Percentiles rank a stretch among this genome's conserved stretches.
Evolutionary conservation across 1,140 invertebrate genomes (phyloP).

Genomic region (Drosophila jambulina): DNA sequence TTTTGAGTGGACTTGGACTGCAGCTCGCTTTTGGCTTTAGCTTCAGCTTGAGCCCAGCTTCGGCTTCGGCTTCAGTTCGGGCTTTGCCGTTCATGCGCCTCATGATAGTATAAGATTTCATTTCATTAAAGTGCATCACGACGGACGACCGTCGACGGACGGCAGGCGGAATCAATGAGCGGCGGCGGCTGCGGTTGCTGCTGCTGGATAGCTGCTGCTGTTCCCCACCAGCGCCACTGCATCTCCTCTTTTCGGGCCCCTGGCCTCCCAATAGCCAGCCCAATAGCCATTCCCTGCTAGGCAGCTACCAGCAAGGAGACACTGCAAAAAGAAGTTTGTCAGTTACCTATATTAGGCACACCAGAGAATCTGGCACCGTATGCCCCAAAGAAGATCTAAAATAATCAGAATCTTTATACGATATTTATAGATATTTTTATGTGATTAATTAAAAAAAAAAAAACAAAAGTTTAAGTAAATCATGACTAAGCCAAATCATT

Average conservation of each 20-base stretch:
- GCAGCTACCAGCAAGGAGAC: constrained; percentile 40
- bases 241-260: constrained; percentile 1
- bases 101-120: constrained; percentile 84
- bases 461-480: too few relatives aligned
- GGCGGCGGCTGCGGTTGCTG: constrained; percentile 37
- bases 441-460: not conserved
- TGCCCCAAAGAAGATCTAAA: too few relatives aligned
- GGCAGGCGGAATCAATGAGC: constrained; percentile 77
- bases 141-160: constrained; percentile 63
- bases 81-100: constrained; percentile 67
- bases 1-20: constrained; percentile 70
- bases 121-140: constrained; percentile 84
- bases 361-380: not conserved
- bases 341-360: not conserved
- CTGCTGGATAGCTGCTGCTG: constrained; percentile 53
- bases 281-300: constrained; percentile 39
- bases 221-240: not conserved
- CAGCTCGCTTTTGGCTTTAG: constrained; percentile 32
- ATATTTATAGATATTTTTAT: not conserved
- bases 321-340: not conserved
- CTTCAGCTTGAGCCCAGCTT: not conserved
- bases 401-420: not conserved
- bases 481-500: too few relatives aligned
- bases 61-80: constrained; percentile 23
- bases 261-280: constrained; percentile 10